These are phyloP conservation scores for Drosophila melanosoma DNA, from an alignment of 2,888 invertebrate species.

Conservation along the genomic window DNA sequence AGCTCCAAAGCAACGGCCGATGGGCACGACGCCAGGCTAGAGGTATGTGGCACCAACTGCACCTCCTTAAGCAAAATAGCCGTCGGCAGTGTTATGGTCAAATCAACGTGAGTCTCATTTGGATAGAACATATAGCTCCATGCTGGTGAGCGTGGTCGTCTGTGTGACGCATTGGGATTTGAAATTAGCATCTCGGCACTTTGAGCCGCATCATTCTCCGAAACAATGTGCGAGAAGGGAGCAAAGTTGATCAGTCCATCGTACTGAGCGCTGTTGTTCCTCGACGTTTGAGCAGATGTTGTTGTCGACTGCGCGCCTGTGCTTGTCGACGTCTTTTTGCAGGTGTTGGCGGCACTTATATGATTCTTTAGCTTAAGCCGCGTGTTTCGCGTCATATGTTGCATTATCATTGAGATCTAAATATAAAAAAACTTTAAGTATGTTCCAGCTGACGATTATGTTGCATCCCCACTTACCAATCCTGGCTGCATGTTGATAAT, in stretches of 20 bases:
- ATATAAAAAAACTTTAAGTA: background rate
- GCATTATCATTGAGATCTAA: slow-evolving; percentile 87
- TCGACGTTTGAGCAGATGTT: slow-evolving; percentile 84
- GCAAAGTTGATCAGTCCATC: slow-evolving; percentile 95
- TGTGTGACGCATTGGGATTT: slow-evolving; percentile 91
- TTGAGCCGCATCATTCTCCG: slow-evolving; percentile 93
- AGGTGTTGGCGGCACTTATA: slow-evolving; percentile 80
- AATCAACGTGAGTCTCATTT: slow-evolving; percentile 94
- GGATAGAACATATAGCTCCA: slow-evolving; percentile 98
- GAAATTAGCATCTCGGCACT: slow-evolving; percentile 95
- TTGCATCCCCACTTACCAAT: slow-evolving; percentile 85
- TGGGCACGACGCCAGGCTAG: slow-evolving; percentile 94
- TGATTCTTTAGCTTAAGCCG: slow-evolving; percentile 84
- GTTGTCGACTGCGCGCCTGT: slow-evolving; percentile 75
- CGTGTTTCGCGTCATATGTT: slow-evolving; percentile 87
- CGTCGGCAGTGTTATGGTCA: slow-evolving; percentile 94
- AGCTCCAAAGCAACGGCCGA: slow-evolving; percentile 95
- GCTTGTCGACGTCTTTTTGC: slow-evolving; percentile 83
- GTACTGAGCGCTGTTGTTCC: slow-evolving; percentile 86
- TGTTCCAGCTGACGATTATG: background rate
- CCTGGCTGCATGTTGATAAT: slow-evolving; percentile 90
- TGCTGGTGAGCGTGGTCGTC: slow-evolving; percentile 94
- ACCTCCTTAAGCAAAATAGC: slow-evolving; percentile 95
- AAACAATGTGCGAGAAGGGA: slow-evolving; percentile 92
- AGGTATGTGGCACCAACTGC: slow-evolving; percentile 93